phyloP scores from a whole-genome alignment of 2,888 invertebrate genomes.

The Linyphia triangularis region DNA sequence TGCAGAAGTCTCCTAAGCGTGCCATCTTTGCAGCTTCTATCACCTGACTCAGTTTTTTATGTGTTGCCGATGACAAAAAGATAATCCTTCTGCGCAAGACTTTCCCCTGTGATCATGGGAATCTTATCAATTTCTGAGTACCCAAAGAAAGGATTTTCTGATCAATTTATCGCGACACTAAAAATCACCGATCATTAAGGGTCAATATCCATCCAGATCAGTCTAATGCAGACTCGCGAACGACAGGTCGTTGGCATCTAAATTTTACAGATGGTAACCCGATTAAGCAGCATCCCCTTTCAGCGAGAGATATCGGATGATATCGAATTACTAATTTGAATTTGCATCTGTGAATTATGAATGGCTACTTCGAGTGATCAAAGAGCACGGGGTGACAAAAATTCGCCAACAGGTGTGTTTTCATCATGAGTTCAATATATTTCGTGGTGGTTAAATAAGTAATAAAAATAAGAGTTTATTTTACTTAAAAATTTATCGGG shows the following conservation, averaged over 20 bases:
- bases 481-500: no score
- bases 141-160: constrained; percentile 8
- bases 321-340: constrained; percentile 37
- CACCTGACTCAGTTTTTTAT: neutral
- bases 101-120: constrained; percentile 11
- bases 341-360: neutral
- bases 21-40: neutral
- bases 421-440: neutral
- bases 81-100: neutral
- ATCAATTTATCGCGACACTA: constrained; percentile 50
- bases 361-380: neutral
- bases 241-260: constrained; percentile 59
- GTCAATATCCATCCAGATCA: constrained; percentile 58
- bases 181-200: constrained; percentile 39
- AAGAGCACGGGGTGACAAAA: neutral
- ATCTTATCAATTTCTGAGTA: constrained; percentile 43
- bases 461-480: no score
- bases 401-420: neutral
- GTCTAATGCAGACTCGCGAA: neutral
- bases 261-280: constrained; percentile 5
- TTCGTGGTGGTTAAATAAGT: no score
- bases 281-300: constrained; percentile 12
- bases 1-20: neutral
- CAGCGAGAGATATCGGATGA: constrained; percentile 15
- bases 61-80: neutral